These are phyloP conservation scores for Galerucella calmariensis DNA, from an alignment of 2,888 invertebrate genomes.

Conservation along the genomic window DNA sequence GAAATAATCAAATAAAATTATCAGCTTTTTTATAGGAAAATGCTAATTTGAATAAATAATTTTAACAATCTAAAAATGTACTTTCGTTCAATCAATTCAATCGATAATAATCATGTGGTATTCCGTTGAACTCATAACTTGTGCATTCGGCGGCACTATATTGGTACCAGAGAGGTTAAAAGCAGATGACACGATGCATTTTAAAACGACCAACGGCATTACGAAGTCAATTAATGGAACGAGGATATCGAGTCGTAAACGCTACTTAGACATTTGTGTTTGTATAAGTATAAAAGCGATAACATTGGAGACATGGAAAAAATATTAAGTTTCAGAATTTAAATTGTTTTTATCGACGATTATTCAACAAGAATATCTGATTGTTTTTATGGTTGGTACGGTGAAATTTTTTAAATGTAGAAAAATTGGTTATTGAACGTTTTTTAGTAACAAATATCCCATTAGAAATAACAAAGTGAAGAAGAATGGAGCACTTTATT, in stretches of 20 bases:
- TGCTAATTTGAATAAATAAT: neutral
- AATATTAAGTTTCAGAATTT: neutral
- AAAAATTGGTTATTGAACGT: too few relatives aligned
- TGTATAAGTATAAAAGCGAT: conserved; percentile 11
- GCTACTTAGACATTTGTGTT: neutral
- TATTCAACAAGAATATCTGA: neutral
- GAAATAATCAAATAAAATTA: too few relatives aligned
- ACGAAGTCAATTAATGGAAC: conserved; percentile 8
- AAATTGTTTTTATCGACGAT: neutral
- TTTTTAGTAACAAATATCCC: too few relatives aligned
- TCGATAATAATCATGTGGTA: neutral
- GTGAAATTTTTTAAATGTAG: neutral
- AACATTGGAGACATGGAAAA: conserved; percentile 2
- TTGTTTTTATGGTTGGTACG: neutral
- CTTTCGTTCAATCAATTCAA: neutral
- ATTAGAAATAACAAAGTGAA: too few relatives aligned
- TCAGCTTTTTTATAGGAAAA: too few relatives aligned
- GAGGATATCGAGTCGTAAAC: conserved; percentile 14
- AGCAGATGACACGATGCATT: conserved; percentile 15
- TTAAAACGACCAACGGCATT: conserved; percentile 9
- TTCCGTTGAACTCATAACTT: conserved; percentile 1
- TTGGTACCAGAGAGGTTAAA: conserved; percentile 17
- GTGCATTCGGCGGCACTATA: neutral
- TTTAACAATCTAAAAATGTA: neutral
- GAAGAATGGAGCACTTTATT: too few relatives aligned